Evolutionary conservation across 2,888 invertebrate species (phyloP), one percentile per base, ranked within the genome.

Genomic region (Lamellibrachia satsuma): DNA sequence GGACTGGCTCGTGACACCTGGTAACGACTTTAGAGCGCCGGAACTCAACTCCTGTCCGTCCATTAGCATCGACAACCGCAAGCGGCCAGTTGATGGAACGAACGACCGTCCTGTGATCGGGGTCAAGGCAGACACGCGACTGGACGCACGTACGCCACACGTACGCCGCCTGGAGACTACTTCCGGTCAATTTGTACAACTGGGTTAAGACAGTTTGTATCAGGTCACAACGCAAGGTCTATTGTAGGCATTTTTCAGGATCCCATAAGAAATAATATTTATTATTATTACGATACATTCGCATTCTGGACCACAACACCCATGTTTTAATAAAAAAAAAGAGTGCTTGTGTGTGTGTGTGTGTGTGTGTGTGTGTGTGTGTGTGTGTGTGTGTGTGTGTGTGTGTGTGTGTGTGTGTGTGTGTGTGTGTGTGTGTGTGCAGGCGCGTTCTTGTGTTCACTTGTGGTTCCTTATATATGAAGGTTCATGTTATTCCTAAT

Each of bases 91-190:
- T 75, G 75, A 75, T 75, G 75, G 75, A 22, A 22, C 75, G 22
- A n/a, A 22, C 75, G 75, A 22, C 75, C 22, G 75, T 15, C 75
- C 75, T 22, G 75, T 15, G 75, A 22, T 75, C 75, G 75, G n/a
- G 75, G 75, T 75, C 75, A 75, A 11, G 75, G 75, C 75, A n/a
- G 75, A 75, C 75, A 75, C 75, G 75, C 75, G 75, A 22, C 75
- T 4, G n/a, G 75, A 15, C 22, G 75, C 75, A 75, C 75, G 75
- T 75, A 3, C 75, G 15, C 15, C 15, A 75, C 22, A 75, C 6
- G 75, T 39, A 39, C 39, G 6, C 22, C 11, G n/a, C 1, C 75
- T 15, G n/a, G 22, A 3, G 22, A 22, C n/a, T n/a, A 75, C 75
- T 75, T 75, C 75, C 22, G 75, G 75, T n/a, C 22, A 75, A 15